Conservation (phyloP, 35 echinoderm and acorn worm genomes). For the Holothuria glaberrima region DNA sequence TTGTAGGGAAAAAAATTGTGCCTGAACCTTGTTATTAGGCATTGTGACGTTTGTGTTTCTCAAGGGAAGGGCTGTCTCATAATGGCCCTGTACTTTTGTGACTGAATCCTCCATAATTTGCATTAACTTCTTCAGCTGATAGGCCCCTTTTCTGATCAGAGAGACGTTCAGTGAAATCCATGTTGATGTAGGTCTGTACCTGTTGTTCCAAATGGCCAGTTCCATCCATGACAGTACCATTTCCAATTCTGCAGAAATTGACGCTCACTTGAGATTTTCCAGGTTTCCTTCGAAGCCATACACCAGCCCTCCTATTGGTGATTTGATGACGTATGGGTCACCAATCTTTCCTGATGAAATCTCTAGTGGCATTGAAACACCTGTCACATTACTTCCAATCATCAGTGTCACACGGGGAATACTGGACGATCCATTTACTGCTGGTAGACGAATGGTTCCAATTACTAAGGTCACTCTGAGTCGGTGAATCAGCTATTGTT, state of each 20-base stretch:
- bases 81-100: slow-evolving; percentile 60
- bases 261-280: background rate
- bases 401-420: slow-evolving; percentile 44
- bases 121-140: slow-evolving; percentile 68
- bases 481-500: slow-evolving; percentile 45
- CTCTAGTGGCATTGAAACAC: slow-evolving; percentile 32
- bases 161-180: slow-evolving; percentile 28
- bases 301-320: slow-evolving; percentile 55
- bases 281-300: background rate
- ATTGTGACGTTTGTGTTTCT: background rate
- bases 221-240: background rate
- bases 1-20: background rate
- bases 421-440: background rate
- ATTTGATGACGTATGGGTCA: slow-evolving; percentile 36
- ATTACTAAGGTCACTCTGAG: slow-evolving; percentile 26
- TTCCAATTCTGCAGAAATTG: slow-evolving; percentile 11
- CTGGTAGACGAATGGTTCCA: slow-evolving; percentile 42
- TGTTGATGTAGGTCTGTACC: background rate
- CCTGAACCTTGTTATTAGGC: slow-evolving; percentile 61
- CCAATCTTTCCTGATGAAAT: background rate
- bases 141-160: background rate
- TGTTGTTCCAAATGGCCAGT: slow-evolving; percentile 28
- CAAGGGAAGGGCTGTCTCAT: slow-evolving; percentile 73
- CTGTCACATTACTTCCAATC: slow-evolving; percentile 50
- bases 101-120: slow-evolving; percentile 64